These are phyloP conservation scores for Ormyrus thymus DNA, from an alignment of 2,888 invertebrate genomes.

Conservation along the genomic window DNA sequence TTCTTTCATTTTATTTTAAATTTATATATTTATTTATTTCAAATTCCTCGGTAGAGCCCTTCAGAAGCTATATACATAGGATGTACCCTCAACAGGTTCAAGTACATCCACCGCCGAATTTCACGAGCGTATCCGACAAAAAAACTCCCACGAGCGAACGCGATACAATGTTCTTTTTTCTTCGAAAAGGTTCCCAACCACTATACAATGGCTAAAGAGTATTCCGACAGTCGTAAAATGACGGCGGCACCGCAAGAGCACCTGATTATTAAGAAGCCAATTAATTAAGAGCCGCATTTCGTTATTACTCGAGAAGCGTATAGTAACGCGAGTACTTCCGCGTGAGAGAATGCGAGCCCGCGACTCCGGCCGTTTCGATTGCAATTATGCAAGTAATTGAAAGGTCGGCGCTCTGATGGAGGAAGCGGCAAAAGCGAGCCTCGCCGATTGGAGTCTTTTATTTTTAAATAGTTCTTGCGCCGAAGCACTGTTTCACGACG, in stretches of 20 bases:
- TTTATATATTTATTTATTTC: no score
- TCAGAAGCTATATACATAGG: no score
- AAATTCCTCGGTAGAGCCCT: no score
- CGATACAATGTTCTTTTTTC: slow-evolving; percentile 9
- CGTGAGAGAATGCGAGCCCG: neutral
- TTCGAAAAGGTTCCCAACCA: neutral
- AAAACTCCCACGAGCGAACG: slow-evolving; percentile 48
- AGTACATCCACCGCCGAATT: slow-evolving; percentile 18
- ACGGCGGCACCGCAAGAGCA: neutral
- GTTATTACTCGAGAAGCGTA: neutral
- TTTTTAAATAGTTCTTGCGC: slow-evolving; percentile 41
- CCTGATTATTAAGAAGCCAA: slow-evolving; percentile 30
- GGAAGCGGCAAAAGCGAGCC: slow-evolving; percentile 49
- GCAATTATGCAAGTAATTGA: slow-evolving; percentile 68
- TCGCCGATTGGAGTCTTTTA: neutral
- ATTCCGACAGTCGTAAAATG: no score
- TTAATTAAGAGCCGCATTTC: slow-evolving; percentile 28
- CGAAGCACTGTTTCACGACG: slow-evolving; percentile 1
- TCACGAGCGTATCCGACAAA: slow-evolving; percentile 41
- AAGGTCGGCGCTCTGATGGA: slow-evolving; percentile 58
- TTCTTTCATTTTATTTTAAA: no score
- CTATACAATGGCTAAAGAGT: no score
- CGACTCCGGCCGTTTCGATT: slow-evolving; percentile 54
- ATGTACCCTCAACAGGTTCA: slow-evolving; percentile 7
- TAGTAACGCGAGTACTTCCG: slow-evolving; percentile 6